Conservation (phyloP, 2,113 vertebrate species). For the Zosterops japonicus region DNA sequence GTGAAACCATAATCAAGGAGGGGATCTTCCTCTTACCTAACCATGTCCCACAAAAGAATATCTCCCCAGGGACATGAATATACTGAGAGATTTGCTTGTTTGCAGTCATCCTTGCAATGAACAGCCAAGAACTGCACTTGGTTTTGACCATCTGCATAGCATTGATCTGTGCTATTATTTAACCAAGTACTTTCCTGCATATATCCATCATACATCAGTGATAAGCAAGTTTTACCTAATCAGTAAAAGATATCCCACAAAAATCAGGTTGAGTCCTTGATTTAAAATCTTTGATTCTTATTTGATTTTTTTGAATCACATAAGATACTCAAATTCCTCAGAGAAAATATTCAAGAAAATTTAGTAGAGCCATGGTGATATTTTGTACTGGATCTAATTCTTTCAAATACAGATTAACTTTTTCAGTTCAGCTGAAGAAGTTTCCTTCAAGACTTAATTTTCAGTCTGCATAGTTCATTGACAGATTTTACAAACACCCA, state of each 20-base stretch:
- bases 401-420: neutral
- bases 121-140: neutral
- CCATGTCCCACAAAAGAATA: neutral
- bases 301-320: rapidly evolving
- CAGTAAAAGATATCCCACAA: neutral
- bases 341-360: neutral
- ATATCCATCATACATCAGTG: neutral
- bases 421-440: neutral
- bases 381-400: neutral
- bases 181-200: neutral
- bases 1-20: neutral
- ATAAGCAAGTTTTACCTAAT: neutral
- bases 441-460: neutral
- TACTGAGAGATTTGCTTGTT: neutral
- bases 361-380: neutral
- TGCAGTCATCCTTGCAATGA: neutral
- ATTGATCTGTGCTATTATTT: neutral
- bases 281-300: neutral
- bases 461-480: neutral
- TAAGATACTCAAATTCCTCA: neutral
- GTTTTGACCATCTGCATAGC: neutral
- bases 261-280: neutral
- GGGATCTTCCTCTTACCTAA: neutral
- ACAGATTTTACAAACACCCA: neutral
- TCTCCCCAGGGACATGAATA: neutral